Evolutionary conservation across 2,797 vertebrate species (phyloP).

Genomic region (Cynopterus sphinx): DNA sequence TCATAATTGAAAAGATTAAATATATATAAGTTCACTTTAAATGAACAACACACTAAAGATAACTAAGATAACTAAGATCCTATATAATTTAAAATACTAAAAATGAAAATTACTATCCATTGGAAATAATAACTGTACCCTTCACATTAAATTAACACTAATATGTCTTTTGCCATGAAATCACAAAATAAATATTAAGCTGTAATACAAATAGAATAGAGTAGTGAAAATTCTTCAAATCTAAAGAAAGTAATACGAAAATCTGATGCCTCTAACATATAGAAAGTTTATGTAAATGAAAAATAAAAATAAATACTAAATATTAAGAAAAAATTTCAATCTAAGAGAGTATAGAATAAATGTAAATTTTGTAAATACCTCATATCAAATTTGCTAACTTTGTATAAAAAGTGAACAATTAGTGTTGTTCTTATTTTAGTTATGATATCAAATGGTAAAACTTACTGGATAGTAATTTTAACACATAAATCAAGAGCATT

Average conservation of each 20-base stretch:
- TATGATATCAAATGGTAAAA: not conserved
- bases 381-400: not conserved
- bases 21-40: not conserved
- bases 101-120: not conserved
- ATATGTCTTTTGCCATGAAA: not conserved
- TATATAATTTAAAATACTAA: not conserved
- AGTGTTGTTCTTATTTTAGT: not conserved
- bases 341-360: not conserved
- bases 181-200: not conserved
- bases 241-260: not conserved
- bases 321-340: not conserved
- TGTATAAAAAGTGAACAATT: not conserved
- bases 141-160: not conserved
- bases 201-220: not conserved
- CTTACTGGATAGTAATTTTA: not conserved
- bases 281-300: not conserved
- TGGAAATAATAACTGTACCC: not conserved
- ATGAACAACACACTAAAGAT: not conserved
- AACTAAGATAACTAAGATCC: not conserved
- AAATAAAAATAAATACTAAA: not conserved
- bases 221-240: not conserved
- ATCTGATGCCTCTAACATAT: not conserved
- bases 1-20: conserved; percentile 15
- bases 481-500: not conserved
- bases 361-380: not conserved